These are phyloP conservation scores for Adelosebastes latens DNA, from an alignment of 2,797 vertebrate genomes.

Conservation along the genomic window DNA sequence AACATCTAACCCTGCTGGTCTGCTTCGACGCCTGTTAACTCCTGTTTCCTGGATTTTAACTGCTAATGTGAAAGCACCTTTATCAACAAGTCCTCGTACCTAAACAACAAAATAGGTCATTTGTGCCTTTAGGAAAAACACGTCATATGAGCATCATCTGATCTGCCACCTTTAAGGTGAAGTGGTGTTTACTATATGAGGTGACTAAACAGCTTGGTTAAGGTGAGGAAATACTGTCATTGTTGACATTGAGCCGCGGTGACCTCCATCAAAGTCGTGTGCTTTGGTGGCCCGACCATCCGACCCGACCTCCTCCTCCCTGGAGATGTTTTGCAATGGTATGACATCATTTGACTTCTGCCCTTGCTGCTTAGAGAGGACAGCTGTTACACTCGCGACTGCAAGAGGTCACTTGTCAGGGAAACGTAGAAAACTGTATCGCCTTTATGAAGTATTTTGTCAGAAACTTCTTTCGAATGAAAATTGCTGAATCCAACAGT, in stretches of 20 bases:
- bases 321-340: background rate
- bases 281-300: background rate
- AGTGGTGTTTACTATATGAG: background rate
- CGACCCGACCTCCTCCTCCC: background rate
- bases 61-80: background rate
- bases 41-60: background rate
- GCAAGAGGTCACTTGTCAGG: background rate
- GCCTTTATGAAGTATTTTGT: background rate
- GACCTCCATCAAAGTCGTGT: background rate
- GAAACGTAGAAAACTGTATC: background rate
- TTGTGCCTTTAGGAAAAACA: background rate
- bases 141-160: background rate
- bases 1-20: background rate
- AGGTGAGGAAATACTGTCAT: background rate
- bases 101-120: background rate
- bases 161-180: background rate
- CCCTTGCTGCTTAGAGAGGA: background rate
- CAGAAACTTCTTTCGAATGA: background rate
- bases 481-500: background rate
- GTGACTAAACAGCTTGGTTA: background rate
- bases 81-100: background rate
- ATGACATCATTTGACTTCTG: background rate
- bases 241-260: background rate
- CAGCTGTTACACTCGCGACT: background rate
- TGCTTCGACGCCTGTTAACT: background rate